Percentiles rank a stretch among this genome's conserved stretches.
These are phyloP conservation scores for Crioceris asparagi DNA, from an alignment of 2,888 invertebrate species.

Conservation along the genomic window DNA sequence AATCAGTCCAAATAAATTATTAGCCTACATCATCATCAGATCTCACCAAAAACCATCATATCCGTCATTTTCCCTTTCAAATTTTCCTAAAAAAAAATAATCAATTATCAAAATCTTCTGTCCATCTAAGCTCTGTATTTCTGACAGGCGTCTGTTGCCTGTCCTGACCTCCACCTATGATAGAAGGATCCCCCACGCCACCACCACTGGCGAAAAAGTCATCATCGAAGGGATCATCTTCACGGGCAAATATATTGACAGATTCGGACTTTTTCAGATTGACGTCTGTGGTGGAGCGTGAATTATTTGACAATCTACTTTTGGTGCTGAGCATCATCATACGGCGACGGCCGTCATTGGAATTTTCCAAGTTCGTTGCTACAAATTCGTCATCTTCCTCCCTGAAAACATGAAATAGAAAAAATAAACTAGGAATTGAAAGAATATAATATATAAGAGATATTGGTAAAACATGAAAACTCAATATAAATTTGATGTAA, in stretches of 20 bases:
- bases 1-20: too few species aligned
- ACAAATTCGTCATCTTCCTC: constrained; percentile 29
- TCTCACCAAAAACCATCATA: too few species aligned
- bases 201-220: constrained; percentile 56
- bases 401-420: constrained; percentile 8
- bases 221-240: constrained; percentile 80
- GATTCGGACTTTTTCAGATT: constrained; percentile 81
- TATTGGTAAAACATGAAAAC: too few species aligned
- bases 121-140: constrained; percentile 37
- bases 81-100: constrained; percentile 7
- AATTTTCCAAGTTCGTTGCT: constrained; percentile 22
- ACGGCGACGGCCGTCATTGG: constrained; percentile 26
- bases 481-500: too few species aligned
- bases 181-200: constrained; percentile 16
- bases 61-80: too few species aligned
- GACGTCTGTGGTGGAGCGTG: constrained; percentile 38
- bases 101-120: constrained; percentile 38
- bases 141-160: constrained; percentile 19
- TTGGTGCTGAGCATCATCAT: constrained; percentile 29
- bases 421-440: too few species aligned
- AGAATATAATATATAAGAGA: too few species aligned
- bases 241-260: constrained; percentile 78
- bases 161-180: too few species aligned
- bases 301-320: constrained; percentile 26
- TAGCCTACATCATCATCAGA: too few species aligned